Percentiles rank a stretch among this genome's conserved stretches.
Evolutionary conservation across 2,888 invertebrate species (phyloP).

Genomic region (Magallana nippona): DNA sequence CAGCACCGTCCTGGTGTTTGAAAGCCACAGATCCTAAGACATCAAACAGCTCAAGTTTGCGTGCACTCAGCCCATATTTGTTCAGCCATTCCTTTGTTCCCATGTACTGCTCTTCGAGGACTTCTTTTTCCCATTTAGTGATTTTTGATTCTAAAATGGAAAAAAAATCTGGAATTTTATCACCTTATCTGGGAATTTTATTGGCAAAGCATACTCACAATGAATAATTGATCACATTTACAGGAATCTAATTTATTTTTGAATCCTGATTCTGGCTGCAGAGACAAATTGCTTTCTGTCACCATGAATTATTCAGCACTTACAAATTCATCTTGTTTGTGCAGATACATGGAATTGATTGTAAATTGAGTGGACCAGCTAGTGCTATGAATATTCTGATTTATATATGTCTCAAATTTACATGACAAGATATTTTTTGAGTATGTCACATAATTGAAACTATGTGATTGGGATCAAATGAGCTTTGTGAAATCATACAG

Average conservation of each 20-base stretch:
- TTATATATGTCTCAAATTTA: too few relatives aligned
- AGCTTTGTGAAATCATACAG: too few relatives aligned
- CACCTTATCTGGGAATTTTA: background rate
- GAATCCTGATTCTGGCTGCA: too few relatives aligned
- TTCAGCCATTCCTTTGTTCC: slow-evolving; percentile 78
- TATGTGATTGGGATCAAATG: too few relatives aligned
- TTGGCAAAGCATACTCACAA: background rate
- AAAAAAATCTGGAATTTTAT: slow-evolving; percentile 13
- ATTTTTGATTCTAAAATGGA: slow-evolving; percentile 58
- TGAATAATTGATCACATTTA: background rate
- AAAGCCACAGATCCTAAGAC: slow-evolving; percentile 78
- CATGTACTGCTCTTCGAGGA: slow-evolving; percentile 77
- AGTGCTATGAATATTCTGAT: too few relatives aligned
- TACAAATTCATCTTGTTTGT: too few relatives aligned
- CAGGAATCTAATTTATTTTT: background rate
- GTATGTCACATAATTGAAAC: background rate
- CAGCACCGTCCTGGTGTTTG: slow-evolving; percentile 78
- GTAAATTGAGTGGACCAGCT: too few relatives aligned
- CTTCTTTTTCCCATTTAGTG: slow-evolving; percentile 53
- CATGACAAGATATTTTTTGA: background rate
- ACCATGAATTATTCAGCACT: too few relatives aligned
- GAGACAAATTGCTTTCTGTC: too few relatives aligned
- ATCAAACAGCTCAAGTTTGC: slow-evolving; percentile 77
- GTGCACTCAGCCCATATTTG: slow-evolving; percentile 75
- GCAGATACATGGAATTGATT: too few relatives aligned